phyloP scores from a whole-genome alignment of 2,113 vertebrate genomes.

The Acanthisitta chloris region DNA sequence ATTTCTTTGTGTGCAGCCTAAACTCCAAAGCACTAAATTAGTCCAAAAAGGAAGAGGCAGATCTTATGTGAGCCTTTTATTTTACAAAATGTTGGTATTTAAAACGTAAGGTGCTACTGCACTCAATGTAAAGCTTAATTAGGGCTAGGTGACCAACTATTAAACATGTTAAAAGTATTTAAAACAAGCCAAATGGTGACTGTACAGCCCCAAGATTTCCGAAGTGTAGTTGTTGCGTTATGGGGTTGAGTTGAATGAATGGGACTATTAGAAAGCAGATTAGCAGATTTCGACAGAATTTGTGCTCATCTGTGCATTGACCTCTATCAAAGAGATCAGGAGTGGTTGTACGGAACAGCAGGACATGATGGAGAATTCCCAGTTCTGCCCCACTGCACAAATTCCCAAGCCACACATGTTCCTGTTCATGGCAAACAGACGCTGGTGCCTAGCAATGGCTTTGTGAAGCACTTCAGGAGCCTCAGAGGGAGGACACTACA shows the following conservation, averaged over 20 bases:
- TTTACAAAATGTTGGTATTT: background rate
- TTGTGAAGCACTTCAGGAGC: background rate
- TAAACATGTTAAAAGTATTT: background rate
- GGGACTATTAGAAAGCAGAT: background rate
- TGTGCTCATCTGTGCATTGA: fast-evolving
- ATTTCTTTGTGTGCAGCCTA: background rate
- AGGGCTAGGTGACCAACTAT: background rate
- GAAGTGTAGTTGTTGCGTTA: fast-evolving
- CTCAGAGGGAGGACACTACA: fast-evolving
- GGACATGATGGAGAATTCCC: fast-evolving
- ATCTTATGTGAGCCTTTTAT: background rate
- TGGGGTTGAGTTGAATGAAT: fast-evolving
- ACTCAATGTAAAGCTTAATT: background rate
- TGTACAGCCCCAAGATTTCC: too few species aligned
- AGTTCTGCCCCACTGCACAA: fast-evolving
- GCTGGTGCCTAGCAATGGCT: fast-evolving
- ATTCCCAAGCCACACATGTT: fast-evolving
- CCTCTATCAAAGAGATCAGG: fast-evolving
- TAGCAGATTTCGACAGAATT: background rate
- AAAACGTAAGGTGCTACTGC: background rate
- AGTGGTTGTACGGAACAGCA: fast-evolving
- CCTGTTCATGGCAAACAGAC: fast-evolving
- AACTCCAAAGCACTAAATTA: background rate
- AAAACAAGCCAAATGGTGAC: background rate
- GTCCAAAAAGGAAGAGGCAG: background rate